phyloP scores from a whole-genome alignment of 2,888 invertebrate genomes.

The Catocala sponsa region DNA sequence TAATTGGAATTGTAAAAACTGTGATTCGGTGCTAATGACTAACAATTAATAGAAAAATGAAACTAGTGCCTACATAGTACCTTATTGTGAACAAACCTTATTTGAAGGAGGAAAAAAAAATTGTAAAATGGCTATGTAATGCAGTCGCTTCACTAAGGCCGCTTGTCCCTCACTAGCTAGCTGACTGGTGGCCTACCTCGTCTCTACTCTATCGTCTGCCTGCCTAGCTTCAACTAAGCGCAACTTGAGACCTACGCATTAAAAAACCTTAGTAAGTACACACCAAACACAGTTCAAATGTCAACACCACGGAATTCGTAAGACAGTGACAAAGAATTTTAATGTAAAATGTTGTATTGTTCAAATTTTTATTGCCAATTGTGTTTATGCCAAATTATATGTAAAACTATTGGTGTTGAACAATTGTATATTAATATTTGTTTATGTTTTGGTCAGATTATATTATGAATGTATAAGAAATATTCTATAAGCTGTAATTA shows the following conservation, averaged over 20 bases:
- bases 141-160: constrained; percentile 76
- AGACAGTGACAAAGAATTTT: constrained; percentile 8
- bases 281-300: constrained; percentile 49
- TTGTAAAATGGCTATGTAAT: constrained; percentile 64
- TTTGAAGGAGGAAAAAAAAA: constrained; percentile 64
- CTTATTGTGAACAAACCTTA: constrained; percentile 77
- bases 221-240: constrained; percentile 86
- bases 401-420: background rate
- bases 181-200: constrained; percentile 77
- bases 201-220: constrained; percentile 80
- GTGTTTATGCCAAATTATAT: background rate
- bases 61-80: constrained; percentile 78
- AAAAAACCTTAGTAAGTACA: constrained; percentile 75
- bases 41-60: constrained; percentile 63
- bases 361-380: background rate
- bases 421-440: background rate
- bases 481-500: constrained; percentile 1
- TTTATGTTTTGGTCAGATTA: background rate
- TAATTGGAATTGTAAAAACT: constrained; percentile 77
- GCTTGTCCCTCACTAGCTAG: constrained; percentile 83
- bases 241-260: constrained; percentile 86
- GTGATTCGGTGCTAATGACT: constrained; percentile 75
- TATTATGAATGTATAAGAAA: background rate
- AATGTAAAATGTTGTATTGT: background rate
- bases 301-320: constrained; percentile 28